Percentiles rank a stretch among this genome's conserved stretches.
Evolutionary conservation across 2,888 invertebrate species (phyloP).

Genomic region (Pseudococcus viburni): DNA sequence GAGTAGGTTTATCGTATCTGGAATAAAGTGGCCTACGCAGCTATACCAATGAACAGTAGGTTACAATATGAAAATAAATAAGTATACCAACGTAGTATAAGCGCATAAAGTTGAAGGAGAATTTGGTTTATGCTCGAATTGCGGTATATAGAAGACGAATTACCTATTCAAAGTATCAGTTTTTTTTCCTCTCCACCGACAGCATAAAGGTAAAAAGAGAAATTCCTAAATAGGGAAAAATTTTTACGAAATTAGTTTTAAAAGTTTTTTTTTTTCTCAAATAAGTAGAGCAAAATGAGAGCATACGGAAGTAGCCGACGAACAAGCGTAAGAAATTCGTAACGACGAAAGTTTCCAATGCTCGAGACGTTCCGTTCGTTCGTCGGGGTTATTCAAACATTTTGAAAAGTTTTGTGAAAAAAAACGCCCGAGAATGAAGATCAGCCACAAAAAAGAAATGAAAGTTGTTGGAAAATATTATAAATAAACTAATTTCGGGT

Average conservation of each 20-base stretch:
- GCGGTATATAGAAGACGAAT: slow-evolving; percentile 6
- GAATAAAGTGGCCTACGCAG: neutral
- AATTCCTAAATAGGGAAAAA: slow-evolving; percentile 16
- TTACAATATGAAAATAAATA: neutral
- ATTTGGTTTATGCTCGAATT: neutral
- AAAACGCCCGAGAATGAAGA: neutral
- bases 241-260: slow-evolving; percentile 18
- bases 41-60: too few species aligned
- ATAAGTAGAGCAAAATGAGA: slow-evolving; percentile 1
- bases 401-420: neutral
- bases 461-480: slow-evolving; percentile 2
- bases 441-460: neutral
- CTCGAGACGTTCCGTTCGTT: neutral
- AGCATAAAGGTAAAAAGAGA: neutral
- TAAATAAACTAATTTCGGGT: slow-evolving; percentile 19
- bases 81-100: neutral
- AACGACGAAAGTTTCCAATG: slow-evolving; percentile 19
- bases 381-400: slow-evolving; percentile 19
- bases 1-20: neutral
- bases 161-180: neutral
- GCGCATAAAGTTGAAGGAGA: neutral
- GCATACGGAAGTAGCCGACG: slow-evolving; percentile 8
- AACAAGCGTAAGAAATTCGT: slow-evolving; percentile 11
- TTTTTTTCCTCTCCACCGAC: neutral
- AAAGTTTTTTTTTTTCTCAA: slow-evolving; percentile 33